Percentiles rank a stretch among this genome's conserved stretches.
Conservation (phyloP, 2,797 vertebrate genomes). For the Pangasius larnaudii region DNA sequence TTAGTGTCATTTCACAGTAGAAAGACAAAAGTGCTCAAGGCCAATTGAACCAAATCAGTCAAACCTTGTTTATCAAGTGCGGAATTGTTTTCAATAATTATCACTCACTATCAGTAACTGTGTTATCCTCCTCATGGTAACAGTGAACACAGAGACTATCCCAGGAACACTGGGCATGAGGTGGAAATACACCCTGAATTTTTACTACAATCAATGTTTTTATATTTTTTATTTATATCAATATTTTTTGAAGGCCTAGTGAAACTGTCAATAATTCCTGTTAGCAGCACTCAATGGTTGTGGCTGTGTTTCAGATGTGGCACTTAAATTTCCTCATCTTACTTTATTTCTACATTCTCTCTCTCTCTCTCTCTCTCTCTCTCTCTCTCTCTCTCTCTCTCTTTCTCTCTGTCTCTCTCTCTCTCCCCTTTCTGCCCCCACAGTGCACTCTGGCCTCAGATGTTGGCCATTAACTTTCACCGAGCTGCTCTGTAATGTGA, state of each 20-base stretch:
- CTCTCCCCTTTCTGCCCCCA: conserved; percentile 40
- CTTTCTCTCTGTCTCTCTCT: conserved; percentile 23
- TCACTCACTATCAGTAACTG: not conserved
- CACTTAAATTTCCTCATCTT: conserved; percentile 24
- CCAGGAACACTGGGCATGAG: not conserved
- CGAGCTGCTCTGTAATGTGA: conserved; percentile 66
- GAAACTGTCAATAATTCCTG: not conserved
- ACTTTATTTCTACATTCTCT: not conserved
- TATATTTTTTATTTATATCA: not conserved
- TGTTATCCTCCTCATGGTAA: not conserved
- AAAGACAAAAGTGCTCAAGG: not conserved
- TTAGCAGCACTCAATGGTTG: too few species aligned
- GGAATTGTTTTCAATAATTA: not conserved
- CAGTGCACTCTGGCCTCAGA: conserved; percentile 58
- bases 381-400: conserved; percentile 3
- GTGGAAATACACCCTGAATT: not conserved
- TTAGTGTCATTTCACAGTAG: not conserved
- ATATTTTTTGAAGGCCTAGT: not conserved
- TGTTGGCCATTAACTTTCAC: conserved; percentile 65
- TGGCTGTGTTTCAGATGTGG: not conserved
- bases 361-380: conserved; percentile 27
- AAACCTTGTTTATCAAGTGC: not conserved
- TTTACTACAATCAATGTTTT: not conserved
- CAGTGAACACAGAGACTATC: not conserved
- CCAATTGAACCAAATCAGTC: not conserved